A percentile compares a stretch with the other conserved stretches of the same genome.
Conservation (phyloP, 2,113 vertebrate species). For the Saguinus midas region DNA sequence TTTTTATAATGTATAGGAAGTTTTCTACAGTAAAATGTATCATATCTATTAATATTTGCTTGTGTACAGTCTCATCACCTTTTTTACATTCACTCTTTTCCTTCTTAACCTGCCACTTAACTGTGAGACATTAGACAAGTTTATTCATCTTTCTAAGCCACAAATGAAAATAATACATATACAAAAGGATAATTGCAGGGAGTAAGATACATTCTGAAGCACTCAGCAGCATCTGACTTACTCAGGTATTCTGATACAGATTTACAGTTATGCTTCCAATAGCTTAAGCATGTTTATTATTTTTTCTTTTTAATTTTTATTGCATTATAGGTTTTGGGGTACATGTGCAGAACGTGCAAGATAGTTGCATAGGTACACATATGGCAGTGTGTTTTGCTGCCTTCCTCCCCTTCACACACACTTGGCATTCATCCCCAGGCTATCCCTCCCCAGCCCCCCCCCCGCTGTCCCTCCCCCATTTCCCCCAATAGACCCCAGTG, state of each 20-base stretch:
- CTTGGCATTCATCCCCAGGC: too few relatives aligned
- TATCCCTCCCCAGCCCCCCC: too few relatives aligned
- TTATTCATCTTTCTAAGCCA: not conserved
- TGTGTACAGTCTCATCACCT: not conserved
- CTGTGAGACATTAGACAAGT: not conserved
- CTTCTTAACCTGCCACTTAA: not conserved
- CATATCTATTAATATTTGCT: not conserved
- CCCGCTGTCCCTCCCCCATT: too few relatives aligned
- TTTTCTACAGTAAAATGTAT: not conserved
- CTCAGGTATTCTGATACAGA: not conserved
- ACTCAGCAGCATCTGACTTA: not conserved
- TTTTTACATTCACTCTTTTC: not conserved
- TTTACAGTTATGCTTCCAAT: not conserved
- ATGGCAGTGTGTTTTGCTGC: too few relatives aligned
- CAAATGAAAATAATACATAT: not conserved
- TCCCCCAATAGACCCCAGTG: too few relatives aligned
- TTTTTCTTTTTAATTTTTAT: too few relatives aligned
- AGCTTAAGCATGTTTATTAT: not conserved
- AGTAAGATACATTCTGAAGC: not conserved
- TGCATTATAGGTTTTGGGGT: too few relatives aligned
- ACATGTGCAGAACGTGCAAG: too few relatives aligned
- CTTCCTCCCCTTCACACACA: too few relatives aligned
- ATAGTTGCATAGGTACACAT: too few relatives aligned
- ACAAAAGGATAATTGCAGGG: not conserved
- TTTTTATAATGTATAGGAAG: not conserved